Conservation (phyloP, 2,888 invertebrate genomes). For the Smittia aterrima region DNA sequence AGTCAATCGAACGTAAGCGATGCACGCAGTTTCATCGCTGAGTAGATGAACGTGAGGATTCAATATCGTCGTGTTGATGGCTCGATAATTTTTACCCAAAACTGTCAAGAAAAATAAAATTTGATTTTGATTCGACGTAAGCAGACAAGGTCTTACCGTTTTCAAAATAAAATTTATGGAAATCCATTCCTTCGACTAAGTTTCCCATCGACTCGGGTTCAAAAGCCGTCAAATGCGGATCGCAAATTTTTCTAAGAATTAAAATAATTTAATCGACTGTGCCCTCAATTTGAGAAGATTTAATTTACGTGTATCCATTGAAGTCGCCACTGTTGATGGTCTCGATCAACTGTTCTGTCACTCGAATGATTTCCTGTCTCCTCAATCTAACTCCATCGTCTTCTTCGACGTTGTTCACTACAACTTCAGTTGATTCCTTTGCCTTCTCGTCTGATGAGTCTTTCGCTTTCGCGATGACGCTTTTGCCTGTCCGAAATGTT, state of each 20-base stretch:
- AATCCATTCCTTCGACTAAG: slow-evolving; percentile 94
- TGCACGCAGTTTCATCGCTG: slow-evolving; percentile 94
- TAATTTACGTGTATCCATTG: slow-evolving; percentile 73
- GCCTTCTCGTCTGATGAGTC: slow-evolving; percentile 28
- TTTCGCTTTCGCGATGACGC: slow-evolving; percentile 24
- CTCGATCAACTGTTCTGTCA: slow-evolving; percentile 91
- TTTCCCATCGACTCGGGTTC: slow-evolving; percentile 96
- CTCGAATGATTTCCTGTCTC: slow-evolving; percentile 92
- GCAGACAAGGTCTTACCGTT: slow-evolving; percentile 70
- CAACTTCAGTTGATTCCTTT: background rate
- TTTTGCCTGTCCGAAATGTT: slow-evolving; percentile 40
- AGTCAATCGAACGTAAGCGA: slow-evolving; percentile 91
- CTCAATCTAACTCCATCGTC: slow-evolving; percentile 59
- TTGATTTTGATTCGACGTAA: background rate
- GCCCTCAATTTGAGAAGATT: background rate
- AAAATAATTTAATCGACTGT: background rate
- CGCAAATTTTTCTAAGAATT: slow-evolving; percentile 73
- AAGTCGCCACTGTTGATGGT: slow-evolving; percentile 92
- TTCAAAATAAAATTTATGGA: slow-evolving; percentile 98
- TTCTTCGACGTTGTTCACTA: background rate
- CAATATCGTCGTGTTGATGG: slow-evolving; percentile 87
- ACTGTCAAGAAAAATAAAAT: background rate
- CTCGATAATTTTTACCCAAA: slow-evolving; percentile 46
- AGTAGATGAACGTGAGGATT: slow-evolving; percentile 93
- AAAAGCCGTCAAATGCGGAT: slow-evolving; percentile 92